Base-by-base conservation (phyloP, 35 echinoderm and acorn worm genomes). In the Stichopus chloronotus region DNA sequence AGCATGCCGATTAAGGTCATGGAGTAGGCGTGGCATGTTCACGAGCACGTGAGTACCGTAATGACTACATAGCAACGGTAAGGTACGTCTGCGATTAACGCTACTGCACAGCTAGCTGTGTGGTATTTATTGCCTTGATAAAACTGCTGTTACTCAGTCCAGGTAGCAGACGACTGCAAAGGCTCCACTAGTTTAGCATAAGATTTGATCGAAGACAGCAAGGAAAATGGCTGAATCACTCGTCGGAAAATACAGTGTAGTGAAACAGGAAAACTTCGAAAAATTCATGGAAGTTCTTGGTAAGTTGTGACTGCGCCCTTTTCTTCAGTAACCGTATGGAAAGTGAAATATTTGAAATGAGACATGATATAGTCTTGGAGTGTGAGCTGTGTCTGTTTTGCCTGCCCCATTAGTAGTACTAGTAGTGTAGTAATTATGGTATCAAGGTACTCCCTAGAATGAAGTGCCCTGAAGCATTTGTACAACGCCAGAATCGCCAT, bases 201-300 rank as follows among this genome's bases (percentile, higher is more conserved):
- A 16, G 69, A 74, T 74, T 74, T 74, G 69, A 74, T n/a, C 22
- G 69, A 74, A 74, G 69, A 20, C 22, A n/a, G 22, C 22, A 74
- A 74, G 24, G 9, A 81, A 55, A 53, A 85, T 85, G 82, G 82
- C 82, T 6, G 82, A 85, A 20, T 53, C 55, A 59, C 82, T 85
- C 16, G 55, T 85, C 22, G 82, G 82, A 58, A 5, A 23, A 58
- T 85, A 58, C 55, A 85, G 23, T 53, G 14, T 85, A 23, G 82
- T 58, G 14, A 85, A 85, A 14, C 55, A 85, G 19, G 82, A 85
- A 57, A 85, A 85, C 24, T 85, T 85, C 52, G 82, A 85, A 9
- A 85, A 85, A 59, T 85, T 85, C 52, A 85, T 85, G 82, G 82
- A 85, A 58, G 82, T 53, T n/a, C 54, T 85, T 56, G 82, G 82